Conservation (phyloP, 2,888 invertebrate genomes). For the Ptychoptera albimana region DNA sequence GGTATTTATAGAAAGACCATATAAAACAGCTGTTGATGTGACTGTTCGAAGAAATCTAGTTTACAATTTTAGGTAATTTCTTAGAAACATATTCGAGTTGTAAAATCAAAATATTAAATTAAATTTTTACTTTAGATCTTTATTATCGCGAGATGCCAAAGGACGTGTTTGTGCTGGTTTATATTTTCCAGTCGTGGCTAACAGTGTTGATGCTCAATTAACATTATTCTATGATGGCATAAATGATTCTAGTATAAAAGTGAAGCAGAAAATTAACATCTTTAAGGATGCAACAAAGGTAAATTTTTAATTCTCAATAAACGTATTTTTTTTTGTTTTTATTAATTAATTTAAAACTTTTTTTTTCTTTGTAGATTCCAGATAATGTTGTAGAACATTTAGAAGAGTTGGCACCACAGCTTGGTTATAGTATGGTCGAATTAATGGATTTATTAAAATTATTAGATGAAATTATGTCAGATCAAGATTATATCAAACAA, state of each 20-base stretch:
- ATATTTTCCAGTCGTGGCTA: conserved; percentile 58
- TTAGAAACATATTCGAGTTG: neutral
- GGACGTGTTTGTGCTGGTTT: conserved; percentile 71
- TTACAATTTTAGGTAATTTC: conserved; percentile 49
- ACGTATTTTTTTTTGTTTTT: neutral
- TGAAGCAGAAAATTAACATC: conserved; percentile 58
- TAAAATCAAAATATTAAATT: neutral
- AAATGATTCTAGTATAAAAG: conserved; percentile 47
- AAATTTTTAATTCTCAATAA: conserved; percentile 12
- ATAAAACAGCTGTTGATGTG: conserved; percentile 64
- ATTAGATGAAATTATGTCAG: conserved; percentile 48
- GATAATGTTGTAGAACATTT: conserved; percentile 44
- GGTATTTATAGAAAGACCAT: conserved; percentile 64
- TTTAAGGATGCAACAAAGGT: conserved; percentile 45
- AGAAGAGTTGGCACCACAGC: conserved; percentile 51
- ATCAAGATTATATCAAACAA: conserved; percentile 58
- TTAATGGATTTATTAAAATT: conserved; percentile 45
- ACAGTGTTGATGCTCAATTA: conserved; percentile 42
- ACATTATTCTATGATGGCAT: conserved; percentile 59
- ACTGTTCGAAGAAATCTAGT: conserved; percentile 80
- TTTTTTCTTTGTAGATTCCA: conserved; percentile 35
- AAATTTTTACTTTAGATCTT: conserved; percentile 38
- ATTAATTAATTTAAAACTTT: neutral
- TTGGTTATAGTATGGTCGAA: conserved; percentile 49
- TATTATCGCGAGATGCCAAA: conserved; percentile 67